Evolutionary conservation across 1,140 invertebrate species (phyloP).

Genomic region (Odontomachus brunneus): DNA sequence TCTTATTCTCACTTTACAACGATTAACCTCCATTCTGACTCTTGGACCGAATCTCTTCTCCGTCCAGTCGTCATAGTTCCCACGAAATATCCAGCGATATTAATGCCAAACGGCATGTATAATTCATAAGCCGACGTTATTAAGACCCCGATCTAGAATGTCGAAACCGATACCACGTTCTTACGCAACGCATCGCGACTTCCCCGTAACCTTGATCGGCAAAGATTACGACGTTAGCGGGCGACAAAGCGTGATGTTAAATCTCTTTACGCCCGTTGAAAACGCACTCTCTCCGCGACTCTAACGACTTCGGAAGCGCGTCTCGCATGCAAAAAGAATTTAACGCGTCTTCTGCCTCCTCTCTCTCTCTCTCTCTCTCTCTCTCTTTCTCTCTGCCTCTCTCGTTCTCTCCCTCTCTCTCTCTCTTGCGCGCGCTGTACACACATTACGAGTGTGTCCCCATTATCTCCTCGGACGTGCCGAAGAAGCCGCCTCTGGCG

Average conservation of each 20-base stretch:
- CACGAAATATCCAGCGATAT: not conserved
- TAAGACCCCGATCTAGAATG: not conserved
- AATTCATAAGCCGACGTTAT: slow-evolving; percentile 5
- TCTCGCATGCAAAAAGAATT: not conserved
- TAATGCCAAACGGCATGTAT: not conserved
- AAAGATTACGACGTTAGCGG: slow-evolving; percentile 6
- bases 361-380: no score
- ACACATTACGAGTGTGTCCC: slow-evolving; percentile 14
- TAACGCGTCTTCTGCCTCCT: not conserved
- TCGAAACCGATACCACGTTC: not conserved
- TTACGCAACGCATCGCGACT: not conserved
- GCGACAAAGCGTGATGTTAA: not conserved
- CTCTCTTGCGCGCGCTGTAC: not conserved
- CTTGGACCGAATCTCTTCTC: not conserved
- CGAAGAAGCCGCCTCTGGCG: slow-evolving; percentile 43
- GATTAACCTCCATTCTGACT: not conserved
- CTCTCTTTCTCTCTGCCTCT: no score
- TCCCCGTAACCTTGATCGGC: not conserved
- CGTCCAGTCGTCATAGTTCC: not conserved
- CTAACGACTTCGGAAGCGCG: slow-evolving; percentile 4
- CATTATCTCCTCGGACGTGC: slow-evolving; percentile 54
- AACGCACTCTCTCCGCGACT: not conserved
- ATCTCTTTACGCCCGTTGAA: slow-evolving; percentile 2
- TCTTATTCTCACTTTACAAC: no score
- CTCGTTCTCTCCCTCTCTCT: no score